Base-by-base conservation (phyloP, 2,797 vertebrate genomes). In the Poliocrania exsul region DNA sequence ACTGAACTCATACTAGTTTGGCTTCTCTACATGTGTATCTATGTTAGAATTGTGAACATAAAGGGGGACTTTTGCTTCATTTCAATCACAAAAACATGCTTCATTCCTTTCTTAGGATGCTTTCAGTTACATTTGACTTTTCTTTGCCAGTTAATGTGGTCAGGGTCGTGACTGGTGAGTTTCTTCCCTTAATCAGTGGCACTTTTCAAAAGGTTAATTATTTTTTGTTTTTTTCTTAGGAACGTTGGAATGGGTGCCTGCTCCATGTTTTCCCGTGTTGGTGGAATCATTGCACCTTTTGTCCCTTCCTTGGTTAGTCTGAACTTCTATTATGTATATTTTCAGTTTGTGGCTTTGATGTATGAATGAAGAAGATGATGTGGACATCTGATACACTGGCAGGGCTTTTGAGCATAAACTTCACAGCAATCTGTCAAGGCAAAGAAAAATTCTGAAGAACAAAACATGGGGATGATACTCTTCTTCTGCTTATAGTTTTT, bases 211-310 rank as follows among this genome's bases (percentile, higher is more conserved):
- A 47, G 12, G 77, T 72, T 40, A 42, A 54, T 62, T 42, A 11
- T 47, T 66, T 64, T 80, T 86, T 25, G 1, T 56, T 93, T 85
- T 71, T 64, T 67, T 93, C 74, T 37, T 92, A 98, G 98, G 96
- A 98, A 98, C 47, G 97, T 98, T 50, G 98, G 98, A 72, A 98
- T 98, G 93, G 98, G 98, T 65, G 92, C 97, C 24, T 98, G 98
- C 61, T 98, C 98, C 82, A 98, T 98, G 98, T 98, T 98, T 92
- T 98, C 98, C 67, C 97, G 98, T 85, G 87, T 98, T 40, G 98
- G 98, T 66, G 98, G 98, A 71, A 98, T 98, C 40, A 96, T 98
- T 40, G 98, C 98, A 15, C 98, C 98, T 56, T 98, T 98, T n/a
- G 5, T 98, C 56, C 98, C 98, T 74, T 97, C 97, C 50, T 88